Percentiles rank a stretch among this genome's conserved stretches.
phyloP scores from a whole-genome alignment of 2,888 invertebrate genomes.

The Patella caerulea region DNA sequence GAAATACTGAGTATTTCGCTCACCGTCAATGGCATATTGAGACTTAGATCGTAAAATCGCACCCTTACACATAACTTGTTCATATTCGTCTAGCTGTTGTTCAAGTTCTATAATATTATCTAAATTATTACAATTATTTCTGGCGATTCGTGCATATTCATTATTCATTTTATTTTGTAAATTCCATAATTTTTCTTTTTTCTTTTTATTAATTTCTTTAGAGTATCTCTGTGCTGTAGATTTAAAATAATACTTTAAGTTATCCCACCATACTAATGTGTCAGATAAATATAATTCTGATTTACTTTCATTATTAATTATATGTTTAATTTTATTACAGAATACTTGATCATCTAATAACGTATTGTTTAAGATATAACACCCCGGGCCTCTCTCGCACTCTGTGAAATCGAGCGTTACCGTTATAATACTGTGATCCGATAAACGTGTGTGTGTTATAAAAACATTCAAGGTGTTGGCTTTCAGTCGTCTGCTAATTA shows the following conservation, averaged over 20 bases:
- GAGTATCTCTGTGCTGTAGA: slow-evolving; percentile 10
- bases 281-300: slow-evolving; percentile 10
- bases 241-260: slow-evolving; percentile 28
- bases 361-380: too few relatives aligned
- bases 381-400: background rate
- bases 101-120: background rate
- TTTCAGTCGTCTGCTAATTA: background rate
- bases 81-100: background rate
- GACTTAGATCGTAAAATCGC: background rate
- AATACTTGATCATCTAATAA: background rate
- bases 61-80: background rate
- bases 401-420: background rate
- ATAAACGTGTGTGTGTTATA: background rate
- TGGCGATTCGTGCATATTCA: slow-evolving; percentile 1
- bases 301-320: background rate
- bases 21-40: background rate
- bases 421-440: background rate
- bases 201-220: slow-evolving; percentile 6
- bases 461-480: background rate
- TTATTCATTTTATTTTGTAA: slow-evolving; percentile 20
- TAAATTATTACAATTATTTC: background rate
- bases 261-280: slow-evolving; percentile 28
- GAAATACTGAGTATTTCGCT: background rate
- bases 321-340: background rate
- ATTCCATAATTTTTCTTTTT: slow-evolving; percentile 17